Evolutionary conservation across 2,888 invertebrate genomes (phyloP), one percentile per base, ranked within the genome.

Genomic region (Hypercompe scribonia): DNA sequence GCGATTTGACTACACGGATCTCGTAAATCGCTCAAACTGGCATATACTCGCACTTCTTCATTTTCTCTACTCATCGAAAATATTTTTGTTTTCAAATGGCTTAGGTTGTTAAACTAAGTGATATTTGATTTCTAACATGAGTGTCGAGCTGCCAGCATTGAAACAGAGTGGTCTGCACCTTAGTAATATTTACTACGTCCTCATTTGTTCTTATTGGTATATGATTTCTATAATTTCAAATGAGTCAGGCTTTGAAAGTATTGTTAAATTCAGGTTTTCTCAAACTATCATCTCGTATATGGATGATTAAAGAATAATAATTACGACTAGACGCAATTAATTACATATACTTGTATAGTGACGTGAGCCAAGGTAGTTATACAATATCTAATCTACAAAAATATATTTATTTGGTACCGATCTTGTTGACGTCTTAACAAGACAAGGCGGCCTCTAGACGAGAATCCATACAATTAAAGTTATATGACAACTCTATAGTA

Each of bases 401-500:
- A 1, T 33, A n/a, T 54, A 34, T n/a, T 34, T 54, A 10, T n/a
- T 50, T 61, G 21, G 15, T 7, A 2, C 33, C 18, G 7, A 21
- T 58, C 58, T 39, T 39, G 28, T n/a, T 50, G 34, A 34, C 11
- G 50, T 50, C 8, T 34, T 33, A 68, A 68, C 24, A 50, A 50
- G 11, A 1, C 15, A n/a, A 54, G 15, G 36, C 33, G 11, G 2
- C 28, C 54, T 68, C n/a, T 68, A 28, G 31, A 8, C 54, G 28
- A 68, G 21, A 28, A 18, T 15, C 68, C 10, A 54, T 34, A 5
- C 34, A 36, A 54, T 24, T 34, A 54, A 68, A 54, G 18, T 68
- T n/a, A 68, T 36, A 68, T 50, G 69, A 31, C 69, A 69, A 69
- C 69, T 31, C 54, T 61, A 28, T 54, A 1, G 34, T 54, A 69